Evolutionary conservation across 2,113 vertebrate genomes (phyloP), one percentile per base, ranked within the genome.

Genomic region (Sinocyclocheilus rhinocerous): DNA sequence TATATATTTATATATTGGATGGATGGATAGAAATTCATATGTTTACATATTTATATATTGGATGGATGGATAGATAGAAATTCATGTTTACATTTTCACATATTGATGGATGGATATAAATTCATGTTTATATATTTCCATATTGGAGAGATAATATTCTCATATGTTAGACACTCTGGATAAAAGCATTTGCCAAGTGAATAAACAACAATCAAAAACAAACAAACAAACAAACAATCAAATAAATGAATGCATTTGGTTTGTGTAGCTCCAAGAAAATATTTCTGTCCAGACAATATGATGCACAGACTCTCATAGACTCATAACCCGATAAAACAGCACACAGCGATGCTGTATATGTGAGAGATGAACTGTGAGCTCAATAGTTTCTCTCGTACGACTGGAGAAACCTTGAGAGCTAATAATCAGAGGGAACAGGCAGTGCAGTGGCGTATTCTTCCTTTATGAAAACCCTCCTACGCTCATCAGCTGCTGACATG

Each of bases 381-480:
- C 61, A 79, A 72, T 63, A 79, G 59, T 20, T 45, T 70, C 29
- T 73, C 57, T 7, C n/a, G 10, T 22, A 33, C 72, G 26, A 84
- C 45, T 39, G 26, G n/a, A 42, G 57, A 77, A 82, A 76, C 78
- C 77, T 88, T 84, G 45, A 81, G 79, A 59, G 42, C 55, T 84
- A 29, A 67, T 79, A 50, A 84, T 10, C 39, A 50, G 67, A 80
- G 48, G 39, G 6, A 83, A 63, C 59, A 45, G 22, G 36, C 52
- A 4, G 12, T 50, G 3, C 57, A 26, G 13, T 70, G 59, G 50
- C 48, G 39, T 69, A 29, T 15, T 33, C 36, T 5, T 77, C 2
- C 42, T 33, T 61, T 61, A 48, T 85, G 26, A 36, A 12, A 18
- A 65, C 67, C 45, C 33, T 8, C 59, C 48, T 80, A 63, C 55